phyloP scores from a whole-genome alignment of 2,888 invertebrate species.

The Stenodema calcarata region DNA sequence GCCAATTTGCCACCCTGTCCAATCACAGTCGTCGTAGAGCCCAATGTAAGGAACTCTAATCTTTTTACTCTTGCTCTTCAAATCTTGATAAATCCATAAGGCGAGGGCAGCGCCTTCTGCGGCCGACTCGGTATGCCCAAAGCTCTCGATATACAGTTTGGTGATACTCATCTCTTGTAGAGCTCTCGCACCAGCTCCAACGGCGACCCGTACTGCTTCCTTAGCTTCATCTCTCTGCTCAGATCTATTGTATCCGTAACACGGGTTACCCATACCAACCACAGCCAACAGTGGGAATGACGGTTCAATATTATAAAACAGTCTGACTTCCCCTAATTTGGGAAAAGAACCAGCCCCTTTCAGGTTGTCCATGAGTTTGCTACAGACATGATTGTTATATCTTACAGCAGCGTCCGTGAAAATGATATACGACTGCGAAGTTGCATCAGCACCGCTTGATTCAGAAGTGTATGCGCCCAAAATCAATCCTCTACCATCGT shows the following conservation, averaged over 20 bases:
- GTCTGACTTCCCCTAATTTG: slow-evolving; percentile 66
- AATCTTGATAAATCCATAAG: slow-evolving; percentile 75
- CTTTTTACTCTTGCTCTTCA: slow-evolving; percentile 61
- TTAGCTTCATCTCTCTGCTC: slow-evolving; percentile 78
- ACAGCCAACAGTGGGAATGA: slow-evolving; percentile 73
- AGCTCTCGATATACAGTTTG: slow-evolving; percentile 74
- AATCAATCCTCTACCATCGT: slow-evolving; percentile 53
- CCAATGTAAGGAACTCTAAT: slow-evolving; percentile 63
- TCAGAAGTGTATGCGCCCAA: slow-evolving; percentile 49
- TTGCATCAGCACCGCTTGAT: background rate
- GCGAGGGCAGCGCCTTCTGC: slow-evolving; percentile 79
- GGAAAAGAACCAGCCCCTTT: slow-evolving; percentile 63
- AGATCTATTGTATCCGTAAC: slow-evolving; percentile 70
- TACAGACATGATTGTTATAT: slow-evolving; percentile 51
- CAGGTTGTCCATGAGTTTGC: slow-evolving; percentile 50
- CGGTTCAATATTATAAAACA: slow-evolving; percentile 71
- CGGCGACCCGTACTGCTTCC: slow-evolving; percentile 76
- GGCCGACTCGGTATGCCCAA: slow-evolving; percentile 78
- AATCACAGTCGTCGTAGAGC: slow-evolving; percentile 71
- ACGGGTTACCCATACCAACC: slow-evolving; percentile 75
- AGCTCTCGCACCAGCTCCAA: slow-evolving; percentile 69
- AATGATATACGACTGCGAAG: slow-evolving; percentile 34
- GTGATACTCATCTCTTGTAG: slow-evolving; percentile 66
- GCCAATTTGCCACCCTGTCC: slow-evolving; percentile 76
- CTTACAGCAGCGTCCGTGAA: slow-evolving; percentile 13